Evolutionary conservation across 2,113 vertebrate species (phyloP).

Genomic region (Charina bottae): DNA sequence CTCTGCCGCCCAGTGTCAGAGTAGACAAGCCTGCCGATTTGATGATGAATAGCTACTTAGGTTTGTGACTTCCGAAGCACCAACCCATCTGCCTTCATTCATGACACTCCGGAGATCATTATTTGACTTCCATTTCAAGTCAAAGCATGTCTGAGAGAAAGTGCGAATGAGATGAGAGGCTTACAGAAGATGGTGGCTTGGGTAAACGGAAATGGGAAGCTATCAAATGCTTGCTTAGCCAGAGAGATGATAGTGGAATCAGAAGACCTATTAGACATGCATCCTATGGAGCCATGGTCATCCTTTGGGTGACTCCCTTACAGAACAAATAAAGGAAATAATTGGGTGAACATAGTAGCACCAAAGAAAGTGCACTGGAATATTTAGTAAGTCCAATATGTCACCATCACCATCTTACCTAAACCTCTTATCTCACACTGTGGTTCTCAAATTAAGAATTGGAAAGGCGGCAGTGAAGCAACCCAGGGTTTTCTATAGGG

Average conservation of each 20-base stretch:
- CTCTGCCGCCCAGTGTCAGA: constrained; percentile 73
- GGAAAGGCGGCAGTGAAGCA: constrained; percentile 65
- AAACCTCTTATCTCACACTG: constrained; percentile 35
- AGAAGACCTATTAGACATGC: not conserved
- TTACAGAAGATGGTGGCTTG: constrained; percentile 38
- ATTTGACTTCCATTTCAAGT: constrained; percentile 61
- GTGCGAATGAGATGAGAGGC: constrained; percentile 42
- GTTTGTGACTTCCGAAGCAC: constrained; percentile 78
- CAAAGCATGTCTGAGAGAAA: constrained; percentile 58
- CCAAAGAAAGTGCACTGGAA: not conserved
- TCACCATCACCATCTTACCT: constrained; percentile 33
- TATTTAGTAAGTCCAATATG: not conserved
- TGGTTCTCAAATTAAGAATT: constrained; percentile 70
- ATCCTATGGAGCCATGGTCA: not conserved
- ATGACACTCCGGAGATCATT: constrained; percentile 51
- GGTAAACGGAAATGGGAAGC: not conserved
- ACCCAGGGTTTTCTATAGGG: constrained; percentile 28
- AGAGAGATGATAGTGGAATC: not conserved
- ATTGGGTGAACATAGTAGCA: not conserved
- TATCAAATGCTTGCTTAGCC: not conserved
- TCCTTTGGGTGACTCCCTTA: not conserved
- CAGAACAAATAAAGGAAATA: not conserved
- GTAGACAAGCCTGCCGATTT: constrained; percentile 71
- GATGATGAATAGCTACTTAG: constrained; percentile 87
- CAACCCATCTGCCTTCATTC: constrained; percentile 68